Percentiles rank a stretch among this genome's conserved stretches.
Evolutionary conservation across 2,797 vertebrate genomes (phyloP).

Genomic region (Coracias cyanogaster): DNA sequence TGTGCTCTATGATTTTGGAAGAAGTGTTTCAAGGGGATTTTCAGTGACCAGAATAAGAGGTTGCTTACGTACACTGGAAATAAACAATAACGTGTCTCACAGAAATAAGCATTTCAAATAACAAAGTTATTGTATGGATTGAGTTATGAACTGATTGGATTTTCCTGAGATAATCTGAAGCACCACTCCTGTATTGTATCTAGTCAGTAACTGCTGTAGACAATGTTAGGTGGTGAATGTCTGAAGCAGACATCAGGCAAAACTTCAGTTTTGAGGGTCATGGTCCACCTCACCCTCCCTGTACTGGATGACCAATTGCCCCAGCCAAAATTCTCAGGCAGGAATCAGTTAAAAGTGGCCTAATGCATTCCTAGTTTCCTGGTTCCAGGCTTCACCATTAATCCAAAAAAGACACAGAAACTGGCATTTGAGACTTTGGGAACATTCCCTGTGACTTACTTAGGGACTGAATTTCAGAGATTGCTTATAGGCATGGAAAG

Average conservation of each 20-base stretch:
- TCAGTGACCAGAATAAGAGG: background rate
- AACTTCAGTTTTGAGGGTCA: background rate
- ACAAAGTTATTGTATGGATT: background rate
- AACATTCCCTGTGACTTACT: background rate
- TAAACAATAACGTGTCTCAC: background rate
- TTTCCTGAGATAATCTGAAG: background rate
- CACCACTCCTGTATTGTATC: background rate
- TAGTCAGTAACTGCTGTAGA: background rate
- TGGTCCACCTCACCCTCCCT: background rate
- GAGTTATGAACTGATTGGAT: background rate
- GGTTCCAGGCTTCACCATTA: background rate
- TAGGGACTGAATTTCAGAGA: background rate
- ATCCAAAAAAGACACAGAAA: background rate
- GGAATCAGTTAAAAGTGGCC: background rate
- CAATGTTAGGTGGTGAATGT: background rate
- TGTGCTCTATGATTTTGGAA: background rate
- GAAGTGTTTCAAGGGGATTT: background rate
- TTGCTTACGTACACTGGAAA: background rate
- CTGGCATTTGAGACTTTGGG: background rate
- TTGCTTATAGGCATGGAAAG: background rate
- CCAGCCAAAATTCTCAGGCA: background rate
- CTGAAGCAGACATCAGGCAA: background rate
- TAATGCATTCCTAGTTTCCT: background rate
- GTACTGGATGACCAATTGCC: background rate
- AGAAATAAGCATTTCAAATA: background rate